Base-by-base conservation (phyloP, 1,140 invertebrate genomes). In the Trichonephila clavipes region DNA sequence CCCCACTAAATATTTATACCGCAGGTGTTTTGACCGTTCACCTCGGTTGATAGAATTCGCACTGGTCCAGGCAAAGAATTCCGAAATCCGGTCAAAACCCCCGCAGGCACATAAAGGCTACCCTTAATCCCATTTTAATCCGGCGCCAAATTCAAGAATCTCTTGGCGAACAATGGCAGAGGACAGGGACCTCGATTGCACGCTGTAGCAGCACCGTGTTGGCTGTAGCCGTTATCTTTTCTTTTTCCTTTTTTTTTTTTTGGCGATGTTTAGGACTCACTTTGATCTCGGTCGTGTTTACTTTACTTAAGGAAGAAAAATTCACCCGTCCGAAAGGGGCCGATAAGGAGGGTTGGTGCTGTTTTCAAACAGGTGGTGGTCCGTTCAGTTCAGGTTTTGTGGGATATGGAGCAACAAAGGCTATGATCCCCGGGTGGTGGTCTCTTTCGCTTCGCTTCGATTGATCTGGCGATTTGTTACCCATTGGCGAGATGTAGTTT, bases 331-430 rank as follows among this genome's bases (percentile, higher is more conserved):
- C 81, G 40, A 83, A 83, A 51, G 24, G 81, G 24, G 18, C 28
- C 40, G 44, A 58, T 83, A 83, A 81, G 51, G 7, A 51, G 81
- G 40, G 40, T 44, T 44, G 44, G 18, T 0, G 44, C 51, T 83
- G 81, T 83, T 83, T 83, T 83, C 40, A 83, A 51, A 44, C 81
- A 83, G 81, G 81, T 83, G 81, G 81, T 58, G 81, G n/a, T n/a
- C n/a, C n/a, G n/a, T n/a, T n/a, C n/a, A n/a, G n/a, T n/a, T n/a
- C n/a, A n/a, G n/a, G n/a, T n/a, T n/a, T n/a, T n/a, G n/a, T n/a
- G n/a, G n/a, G n/a, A n/a, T n/a, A n/a, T n/a, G n/a, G n/a, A n/a
- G n/a, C n/a, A n/a, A n/a, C n/a, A n/a, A n/a, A n/a, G n/a, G n/a
- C n/a, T n/a, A n/a, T n/a, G n/a, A n/a, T n/a, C n/a, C n/a, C n/a